Evolutionary conservation across 2,888 invertebrate genomes (phyloP), one percentile per base, ranked within the genome.

Genomic region (Tetanocera ferruginea): DNA sequence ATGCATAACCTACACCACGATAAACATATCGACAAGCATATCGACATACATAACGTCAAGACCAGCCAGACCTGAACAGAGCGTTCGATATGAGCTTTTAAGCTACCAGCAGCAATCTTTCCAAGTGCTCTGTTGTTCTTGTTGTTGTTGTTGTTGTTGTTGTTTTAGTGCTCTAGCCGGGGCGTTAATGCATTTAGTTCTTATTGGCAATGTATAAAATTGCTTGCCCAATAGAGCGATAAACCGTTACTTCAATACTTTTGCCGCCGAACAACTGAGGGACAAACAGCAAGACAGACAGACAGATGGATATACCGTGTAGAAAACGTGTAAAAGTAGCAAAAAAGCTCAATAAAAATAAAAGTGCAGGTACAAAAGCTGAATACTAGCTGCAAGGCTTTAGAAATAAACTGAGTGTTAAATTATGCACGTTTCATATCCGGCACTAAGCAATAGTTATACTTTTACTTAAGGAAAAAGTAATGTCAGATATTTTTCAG

Each of bases 111-210:
- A 43, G 14, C 11, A 43, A 43, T 31, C 43, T 8, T 43, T 6
- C 14, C 11, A 43, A 43, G 43, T 43, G 43, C 43, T 43, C 14
- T 4, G 31, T 5, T 31, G 43, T 14, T 43, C 11, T 43, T 37
- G 9, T 37, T 37, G 37, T 8, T 37, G 37, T 37, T 37, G 37
- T 37, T 37, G 37, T 5, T 8, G 37, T 37, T 43, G 43, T 43
- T 43, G 11, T 43, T 43, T 11, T 43, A 43, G 2, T 43, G 43
- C 43, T 43, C 43, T 43, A 11, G 43, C 43, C 43, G 43, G 69
- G 69, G 69, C 69, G 69, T 51, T 69, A 69, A 69, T 69, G 69
- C 69, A 69, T 69, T 69, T 69, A 69, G 69, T 28, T 43, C 43
- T 43, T 69, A 51, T 69, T 69, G 49, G 51, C 43, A 37, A 49